Evolutionary conservation across 2,888 invertebrate genomes (phyloP).

Genomic region (Fabriciana adippe): DNA sequence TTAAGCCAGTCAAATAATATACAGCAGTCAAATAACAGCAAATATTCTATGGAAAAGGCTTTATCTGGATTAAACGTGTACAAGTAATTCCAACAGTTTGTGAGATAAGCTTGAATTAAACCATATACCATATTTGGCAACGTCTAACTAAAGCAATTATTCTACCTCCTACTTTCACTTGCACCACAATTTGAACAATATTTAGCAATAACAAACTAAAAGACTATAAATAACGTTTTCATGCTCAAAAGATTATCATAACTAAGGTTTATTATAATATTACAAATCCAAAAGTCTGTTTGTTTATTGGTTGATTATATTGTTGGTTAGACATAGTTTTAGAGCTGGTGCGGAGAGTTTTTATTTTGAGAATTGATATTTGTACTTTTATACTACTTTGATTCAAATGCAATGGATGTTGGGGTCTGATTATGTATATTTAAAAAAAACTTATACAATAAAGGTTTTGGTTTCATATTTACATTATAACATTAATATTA

Average conservation of each 20-base stretch:
- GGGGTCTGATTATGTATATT: too few relatives aligned
- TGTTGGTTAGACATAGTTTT: background rate
- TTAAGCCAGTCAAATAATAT: too few relatives aligned
- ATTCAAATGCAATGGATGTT: too few relatives aligned
- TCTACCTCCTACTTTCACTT: conserved; percentile 32
- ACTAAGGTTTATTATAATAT: background rate
- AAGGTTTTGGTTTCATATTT: too few relatives aligned
- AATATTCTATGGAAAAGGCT: background rate
- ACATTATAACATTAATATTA: too few relatives aligned
- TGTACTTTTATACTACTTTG: too few relatives aligned
- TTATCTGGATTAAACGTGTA: background rate
- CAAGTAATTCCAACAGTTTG: conserved; percentile 14
- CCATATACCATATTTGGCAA: conserved; percentile 24
- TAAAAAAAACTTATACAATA: too few relatives aligned
- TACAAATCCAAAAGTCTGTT: background rate
- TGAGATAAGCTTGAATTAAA: conserved; percentile 18
- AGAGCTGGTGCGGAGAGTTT: too few relatives aligned
- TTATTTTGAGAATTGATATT: too few relatives aligned
- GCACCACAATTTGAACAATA: conserved; percentile 20
- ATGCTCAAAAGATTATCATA: too few relatives aligned
- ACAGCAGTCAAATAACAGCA: too few relatives aligned
- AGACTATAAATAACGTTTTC: background rate
- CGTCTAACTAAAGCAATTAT: conserved; percentile 27
- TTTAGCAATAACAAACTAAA: conserved; percentile 24
- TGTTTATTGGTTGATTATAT: too few relatives aligned